A percentile compares a stretch with the other conserved stretches of the same genome.
These are phyloP conservation scores for Gobionotothen gibberifrons DNA, from an alignment of 2,797 vertebrate genomes.

Conservation along the genomic window DNA sequence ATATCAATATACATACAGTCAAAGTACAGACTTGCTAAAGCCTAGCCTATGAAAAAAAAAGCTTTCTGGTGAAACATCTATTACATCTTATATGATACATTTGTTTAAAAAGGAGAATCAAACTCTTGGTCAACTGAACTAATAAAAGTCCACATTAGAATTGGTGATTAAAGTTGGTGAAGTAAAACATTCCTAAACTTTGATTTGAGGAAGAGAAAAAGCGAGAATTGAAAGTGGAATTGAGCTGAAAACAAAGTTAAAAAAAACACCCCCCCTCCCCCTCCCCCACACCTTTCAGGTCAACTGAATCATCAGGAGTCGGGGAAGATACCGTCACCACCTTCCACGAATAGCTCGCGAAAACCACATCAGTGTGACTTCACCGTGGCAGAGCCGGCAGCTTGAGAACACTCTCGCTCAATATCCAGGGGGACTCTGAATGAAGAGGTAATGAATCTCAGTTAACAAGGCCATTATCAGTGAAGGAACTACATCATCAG, in stretches of 20 bases:
- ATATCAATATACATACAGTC: too few relatives aligned
- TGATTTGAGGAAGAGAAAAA: slow-evolving; percentile 30
- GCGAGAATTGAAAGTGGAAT: slow-evolving; percentile 64
- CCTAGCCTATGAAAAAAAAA: too few relatives aligned
- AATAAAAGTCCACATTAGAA: too few relatives aligned
- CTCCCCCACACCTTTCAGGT: slow-evolving; percentile 58
- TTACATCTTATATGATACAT: too few relatives aligned
- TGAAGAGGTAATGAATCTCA: slow-evolving; percentile 75
- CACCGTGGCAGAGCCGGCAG: slow-evolving; percentile 49
- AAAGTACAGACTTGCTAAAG: too few relatives aligned
- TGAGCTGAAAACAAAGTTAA: slow-evolving; percentile 65
- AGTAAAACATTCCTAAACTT: too few relatives aligned
- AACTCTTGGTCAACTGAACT: too few relatives aligned
- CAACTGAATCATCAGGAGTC: slow-evolving; percentile 77
- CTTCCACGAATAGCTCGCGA: slow-evolving; percentile 64
- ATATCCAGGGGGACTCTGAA: slow-evolving; percentile 70
- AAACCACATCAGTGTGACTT: slow-evolving; percentile 72
- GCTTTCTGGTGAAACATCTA: too few relatives aligned
- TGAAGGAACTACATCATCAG: slow-evolving; percentile 67
- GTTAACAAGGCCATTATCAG: slow-evolving; percentile 80
- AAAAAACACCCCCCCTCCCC: slow-evolving; percentile 47
- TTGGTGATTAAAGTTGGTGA: too few relatives aligned
- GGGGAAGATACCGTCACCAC: slow-evolving; percentile 67
- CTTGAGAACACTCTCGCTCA: slow-evolving; percentile 61
- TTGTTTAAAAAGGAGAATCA: too few relatives aligned